Evolutionary conservation across 2,888 invertebrate genomes (phyloP).

Genomic region (Xestia sexstrigata): DNA sequence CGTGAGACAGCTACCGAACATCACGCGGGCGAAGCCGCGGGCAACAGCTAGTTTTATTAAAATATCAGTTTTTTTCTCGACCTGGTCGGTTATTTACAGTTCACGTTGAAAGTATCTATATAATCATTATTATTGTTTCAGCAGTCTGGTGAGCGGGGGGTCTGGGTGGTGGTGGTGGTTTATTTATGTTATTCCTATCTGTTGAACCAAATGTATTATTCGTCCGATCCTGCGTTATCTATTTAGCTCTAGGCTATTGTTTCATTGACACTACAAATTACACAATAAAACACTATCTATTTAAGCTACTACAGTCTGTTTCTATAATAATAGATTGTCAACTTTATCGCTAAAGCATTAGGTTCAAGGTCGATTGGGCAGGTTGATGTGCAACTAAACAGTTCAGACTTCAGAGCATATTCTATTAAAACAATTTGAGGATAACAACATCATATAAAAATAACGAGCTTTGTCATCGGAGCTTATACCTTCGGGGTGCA

Average conservation of each 20-base stretch:
- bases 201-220: slow-evolving; percentile 10
- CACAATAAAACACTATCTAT: slow-evolving; percentile 2
- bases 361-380: no score
- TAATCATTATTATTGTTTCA: background rate
- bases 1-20: no score
- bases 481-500: slow-evolving; percentile 5
- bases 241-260: slow-evolving; percentile 29
- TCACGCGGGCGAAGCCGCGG: no score
- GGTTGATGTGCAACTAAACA: no score
- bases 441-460: slow-evolving; percentile 15
- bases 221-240: slow-evolving; percentile 16
- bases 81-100: background rate
- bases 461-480: slow-evolving; percentile 20
- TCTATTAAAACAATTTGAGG: slow-evolving; percentile 13
- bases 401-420: background rate
- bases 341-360: no score
- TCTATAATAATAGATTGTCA: no score
- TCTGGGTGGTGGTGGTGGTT: no score
- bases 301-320: no score
- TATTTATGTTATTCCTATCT: background rate
- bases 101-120: background rate
- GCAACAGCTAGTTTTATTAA: no score
- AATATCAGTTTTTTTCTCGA: background rate
- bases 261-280: slow-evolving; percentile 24
- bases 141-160: background rate